These are phyloP conservation scores for Paralinhomoeus sp. DNA, from an alignment of 2,888 invertebrate genomes.

Conservation along the genomic window DNA sequence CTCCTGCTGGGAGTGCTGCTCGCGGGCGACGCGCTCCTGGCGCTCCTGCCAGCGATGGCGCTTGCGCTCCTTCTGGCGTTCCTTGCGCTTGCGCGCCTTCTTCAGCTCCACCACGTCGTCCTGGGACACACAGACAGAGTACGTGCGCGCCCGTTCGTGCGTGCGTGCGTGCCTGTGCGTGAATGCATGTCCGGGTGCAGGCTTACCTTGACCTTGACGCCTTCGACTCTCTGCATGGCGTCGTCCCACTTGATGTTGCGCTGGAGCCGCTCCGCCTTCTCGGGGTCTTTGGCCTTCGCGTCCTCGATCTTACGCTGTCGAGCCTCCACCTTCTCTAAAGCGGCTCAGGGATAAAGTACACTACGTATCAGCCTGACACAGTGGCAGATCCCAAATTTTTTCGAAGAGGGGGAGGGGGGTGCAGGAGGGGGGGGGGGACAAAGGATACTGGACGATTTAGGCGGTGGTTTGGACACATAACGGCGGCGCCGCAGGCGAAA, in stretches of 20 bases:
- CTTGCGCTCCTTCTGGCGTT: slow-evolving; percentile 53
- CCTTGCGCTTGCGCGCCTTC: slow-evolving; percentile 55
- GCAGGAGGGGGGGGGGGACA: too few relatives aligned
- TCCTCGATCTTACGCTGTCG: slow-evolving; percentile 48
- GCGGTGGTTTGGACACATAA: too few relatives aligned
- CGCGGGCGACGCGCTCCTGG: slow-evolving; percentile 36
- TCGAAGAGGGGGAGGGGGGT: too few relatives aligned
- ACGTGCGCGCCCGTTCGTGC: too few relatives aligned
- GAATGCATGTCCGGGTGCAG: too few relatives aligned
- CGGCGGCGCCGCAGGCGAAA: too few relatives aligned
- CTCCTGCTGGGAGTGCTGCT: slow-evolving; percentile 46
- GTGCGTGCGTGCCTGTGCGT: too few relatives aligned
- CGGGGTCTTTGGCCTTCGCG: slow-evolving; percentile 42
- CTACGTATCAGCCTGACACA: too few relatives aligned
- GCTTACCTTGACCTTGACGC: slow-evolving; percentile 61
- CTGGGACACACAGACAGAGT: too few relatives aligned
- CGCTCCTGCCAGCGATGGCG: slow-evolving; percentile 63
- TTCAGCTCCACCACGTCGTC: slow-evolving; percentile 64
- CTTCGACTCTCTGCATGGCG: slow-evolving; percentile 62
- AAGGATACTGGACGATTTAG: too few relatives aligned
- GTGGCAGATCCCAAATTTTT: too few relatives aligned
- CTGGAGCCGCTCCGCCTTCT: slow-evolving; percentile 49
- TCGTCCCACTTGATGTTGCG: slow-evolving; percentile 63
- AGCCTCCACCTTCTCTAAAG: slow-evolving; percentile 50
- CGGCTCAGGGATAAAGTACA: too few relatives aligned